Conservation (phyloP, 2,113 vertebrate genomes). For the Cricetomys ansorgei region DNA sequence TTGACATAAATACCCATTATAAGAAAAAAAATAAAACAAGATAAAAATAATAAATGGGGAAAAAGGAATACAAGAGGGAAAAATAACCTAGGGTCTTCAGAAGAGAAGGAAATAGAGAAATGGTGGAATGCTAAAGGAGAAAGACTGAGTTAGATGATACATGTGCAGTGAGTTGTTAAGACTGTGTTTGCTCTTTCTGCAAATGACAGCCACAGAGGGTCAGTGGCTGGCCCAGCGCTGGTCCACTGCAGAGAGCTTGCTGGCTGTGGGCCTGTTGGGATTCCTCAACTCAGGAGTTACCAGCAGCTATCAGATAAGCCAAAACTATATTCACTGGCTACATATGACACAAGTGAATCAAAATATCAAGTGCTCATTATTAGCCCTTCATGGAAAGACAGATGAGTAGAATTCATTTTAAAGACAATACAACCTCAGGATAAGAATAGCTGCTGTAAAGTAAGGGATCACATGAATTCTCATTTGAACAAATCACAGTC, state of each 20-base stretch:
- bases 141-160: not conserved
- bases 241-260: not conserved
- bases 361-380: not conserved
- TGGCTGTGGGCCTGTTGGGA: too few relatives aligned
- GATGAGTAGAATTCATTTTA: not conserved
- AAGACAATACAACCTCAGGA: not conserved
- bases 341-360: not conserved
- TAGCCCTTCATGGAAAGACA: not conserved
- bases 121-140: not conserved
- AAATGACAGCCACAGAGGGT: not conserved
- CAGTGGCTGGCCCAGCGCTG: accelerated
- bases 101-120: not conserved
- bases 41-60: not conserved
- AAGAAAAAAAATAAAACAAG: not conserved
- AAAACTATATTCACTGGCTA: not conserved
- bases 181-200: too few relatives aligned
- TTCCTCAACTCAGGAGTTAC: not conserved
- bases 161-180: not conserved
- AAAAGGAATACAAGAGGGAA: not conserved
- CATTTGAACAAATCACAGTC: not conserved
- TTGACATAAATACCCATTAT: not conserved
- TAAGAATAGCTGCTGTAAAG: not conserved
- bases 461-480: conserved; percentile 4
- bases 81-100: not conserved
- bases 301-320: not conserved